A percentile compares a stretch with the other conserved stretches of the same genome.
Conservation (phyloP, 1,140 invertebrate genomes). For the Orussus abietinus region DNA sequence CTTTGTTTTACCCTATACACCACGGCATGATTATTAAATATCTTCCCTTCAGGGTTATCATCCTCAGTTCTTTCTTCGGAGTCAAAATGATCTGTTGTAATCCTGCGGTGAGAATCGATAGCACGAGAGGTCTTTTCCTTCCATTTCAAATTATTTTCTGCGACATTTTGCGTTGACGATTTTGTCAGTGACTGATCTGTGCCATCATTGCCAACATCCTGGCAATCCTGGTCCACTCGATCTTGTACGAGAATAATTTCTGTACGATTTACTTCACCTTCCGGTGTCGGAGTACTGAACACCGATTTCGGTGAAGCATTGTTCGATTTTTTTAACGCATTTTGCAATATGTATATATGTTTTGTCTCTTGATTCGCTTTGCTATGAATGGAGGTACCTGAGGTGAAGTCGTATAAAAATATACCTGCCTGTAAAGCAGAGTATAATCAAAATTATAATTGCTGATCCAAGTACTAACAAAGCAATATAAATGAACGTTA, state of each 20-base stretch:
- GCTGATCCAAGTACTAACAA: too few species aligned
- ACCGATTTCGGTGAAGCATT: background rate
- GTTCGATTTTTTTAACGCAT: constrained; percentile 15
- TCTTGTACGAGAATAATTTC: constrained; percentile 4
- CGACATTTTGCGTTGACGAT: constrained; percentile 8
- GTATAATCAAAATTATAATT: too few species aligned
- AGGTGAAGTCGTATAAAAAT: constrained; percentile 49
- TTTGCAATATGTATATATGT: constrained; percentile 44
- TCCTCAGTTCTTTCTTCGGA: constrained; percentile 17
- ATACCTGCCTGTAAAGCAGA: constrained; percentile 37
- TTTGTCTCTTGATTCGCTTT: constrained; percentile 45
- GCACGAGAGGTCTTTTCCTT: constrained; percentile 32
- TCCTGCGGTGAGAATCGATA: too few species aligned
- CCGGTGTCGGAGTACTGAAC: background rate
- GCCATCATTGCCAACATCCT: too few species aligned
- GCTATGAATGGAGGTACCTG: constrained; percentile 37
- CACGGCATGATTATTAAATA: constrained; percentile 42
- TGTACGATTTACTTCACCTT: background rate
- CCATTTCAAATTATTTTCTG: constrained; percentile 39
- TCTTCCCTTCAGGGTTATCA: constrained; percentile 24
- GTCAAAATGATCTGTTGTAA: constrained; percentile 1
- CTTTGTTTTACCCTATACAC: constrained; percentile 42
- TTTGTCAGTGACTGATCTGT: too few species aligned
- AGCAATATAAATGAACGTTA: too few species aligned
- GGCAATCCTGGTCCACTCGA: too few species aligned